A percentile compares a stretch with the other conserved stretches of the same genome.
These are phyloP conservation scores for Poecilobothrus nobilitatus DNA, from an alignment of 2,888 invertebrate species.

Conservation along the genomic window DNA sequence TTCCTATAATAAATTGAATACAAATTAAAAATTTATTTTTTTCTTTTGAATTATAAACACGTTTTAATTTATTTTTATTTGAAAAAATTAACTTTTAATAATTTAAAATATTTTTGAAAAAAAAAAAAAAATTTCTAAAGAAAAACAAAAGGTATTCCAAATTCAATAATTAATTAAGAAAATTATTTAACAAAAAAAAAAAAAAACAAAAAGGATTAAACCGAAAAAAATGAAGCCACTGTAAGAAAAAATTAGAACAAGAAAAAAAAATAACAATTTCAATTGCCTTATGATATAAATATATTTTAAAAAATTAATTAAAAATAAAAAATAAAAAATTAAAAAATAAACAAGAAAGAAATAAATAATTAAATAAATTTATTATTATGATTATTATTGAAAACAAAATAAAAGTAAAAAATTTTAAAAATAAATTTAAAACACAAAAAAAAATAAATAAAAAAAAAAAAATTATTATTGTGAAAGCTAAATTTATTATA, in stretches of 20 bases:
- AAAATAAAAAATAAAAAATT: neutral
- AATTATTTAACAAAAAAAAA: neutral
- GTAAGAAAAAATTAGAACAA: neutral
- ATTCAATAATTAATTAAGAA: neutral
- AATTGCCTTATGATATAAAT: constrained; percentile 1
- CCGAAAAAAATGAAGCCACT: neutral
- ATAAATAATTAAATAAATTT: too few species aligned
- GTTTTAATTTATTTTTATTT: too few species aligned
- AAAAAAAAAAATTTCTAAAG: too few species aligned
- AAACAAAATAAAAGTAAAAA: neutral
- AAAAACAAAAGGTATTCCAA: neutral
- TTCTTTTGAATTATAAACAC: too few species aligned
- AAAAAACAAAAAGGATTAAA: neutral
- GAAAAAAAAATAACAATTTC: neutral
- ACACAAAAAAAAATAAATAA: neutral
- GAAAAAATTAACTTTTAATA: too few species aligned
- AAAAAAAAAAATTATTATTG: neutral
- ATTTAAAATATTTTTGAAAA: too few species aligned
- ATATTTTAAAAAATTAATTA: neutral
- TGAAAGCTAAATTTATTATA: constrained; percentile 2
- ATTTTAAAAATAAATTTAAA: neutral
- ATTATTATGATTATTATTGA: too few species aligned
- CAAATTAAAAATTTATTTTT: too few species aligned
- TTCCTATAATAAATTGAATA: too few species aligned
- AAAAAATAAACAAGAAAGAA: neutral